Evolutionary conservation across 2,113 vertebrate genomes (phyloP), one percentile per base, ranked within the genome.

Genomic region (Phalacrocorax aristotelis): DNA sequence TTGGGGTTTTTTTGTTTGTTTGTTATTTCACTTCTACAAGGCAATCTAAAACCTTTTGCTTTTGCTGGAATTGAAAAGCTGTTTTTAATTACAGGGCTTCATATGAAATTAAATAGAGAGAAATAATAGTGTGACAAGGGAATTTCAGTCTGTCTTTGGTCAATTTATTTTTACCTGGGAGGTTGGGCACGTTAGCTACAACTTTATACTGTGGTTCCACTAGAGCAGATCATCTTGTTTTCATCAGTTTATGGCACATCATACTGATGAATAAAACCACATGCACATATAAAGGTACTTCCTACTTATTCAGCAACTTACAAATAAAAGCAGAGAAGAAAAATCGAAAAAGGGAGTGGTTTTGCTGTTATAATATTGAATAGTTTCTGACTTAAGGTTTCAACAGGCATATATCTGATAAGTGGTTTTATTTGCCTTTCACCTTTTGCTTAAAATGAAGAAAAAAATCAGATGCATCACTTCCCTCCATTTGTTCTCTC

Each of bases 271-370:
- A 81, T 55, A 72, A 76, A 85, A 46, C 10, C 29, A 48, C 29
- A 46, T 9, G 10, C 10, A 51, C 3, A 1, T 16, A 11, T 48
- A 20, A 15, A 69, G 34, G 25, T 6, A 1, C n/a, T 58, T 78
- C 2, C 46, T 87, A 27, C 21, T 84, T 83, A 42, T n/a, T 81
- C 72, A 90, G 25, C 16, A 71, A 72, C 40, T 82, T 54, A 29
- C 3, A 74, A 65, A 66, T 49, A 58, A 76, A 74, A 77, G 3
- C 23, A 55, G 52, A 79, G 16, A 3, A 48, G 89, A 75, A 65
- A 20, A 55, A 22, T 2, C 0, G 0, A 2, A 3, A 27, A 60
- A 51, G 25, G 1, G 11, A 1, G 11, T 75, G 12, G 12, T 87
- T 91, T 87, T 64, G 4, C 23, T 84, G 15, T 3, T 34, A 7